Evolutionary conservation across 2,888 invertebrate species (phyloP).

Genomic region (Ichneumon xanthorius): DNA sequence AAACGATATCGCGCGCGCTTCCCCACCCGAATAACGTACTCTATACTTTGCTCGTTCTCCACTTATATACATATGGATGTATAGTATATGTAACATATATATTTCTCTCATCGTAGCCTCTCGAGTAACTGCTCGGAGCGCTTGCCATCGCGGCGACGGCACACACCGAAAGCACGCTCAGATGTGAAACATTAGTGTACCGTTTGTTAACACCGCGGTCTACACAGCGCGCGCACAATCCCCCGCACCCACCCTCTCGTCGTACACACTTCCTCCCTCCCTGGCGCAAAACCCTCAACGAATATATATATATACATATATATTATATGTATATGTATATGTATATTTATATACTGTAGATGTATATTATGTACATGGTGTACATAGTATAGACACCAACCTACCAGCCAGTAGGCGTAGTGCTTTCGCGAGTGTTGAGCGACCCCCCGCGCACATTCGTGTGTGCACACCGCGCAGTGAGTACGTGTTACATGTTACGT

Average conservation of each 20-base stretch:
- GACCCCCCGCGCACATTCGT: constrained; percentile 47
- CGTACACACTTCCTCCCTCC: constrained; percentile 23
- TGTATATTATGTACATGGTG: constrained; percentile 44
- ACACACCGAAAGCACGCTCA: constrained; percentile 76
- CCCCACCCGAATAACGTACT: neutral
- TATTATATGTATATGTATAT: constrained; percentile 48
- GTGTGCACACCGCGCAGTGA: constrained; percentile 48
- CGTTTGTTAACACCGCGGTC: constrained; percentile 84
- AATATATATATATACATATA: constrained; percentile 51
- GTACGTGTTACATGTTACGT: constrained; percentile 58
- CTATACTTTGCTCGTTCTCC: neutral
- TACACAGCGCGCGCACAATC: constrained; percentile 78
- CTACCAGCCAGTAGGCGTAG: constrained; percentile 21
- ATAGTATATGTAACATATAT: neutral
- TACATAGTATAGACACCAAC: constrained; percentile 20
- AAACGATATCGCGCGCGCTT: constrained; percentile 29
- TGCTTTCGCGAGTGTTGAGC: constrained; percentile 53
- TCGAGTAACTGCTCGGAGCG: constrained; percentile 79
- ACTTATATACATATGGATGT: neutral
- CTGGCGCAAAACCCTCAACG: constrained; percentile 43
- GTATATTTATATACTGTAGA: constrained; percentile 20
- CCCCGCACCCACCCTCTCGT: constrained; percentile 45
- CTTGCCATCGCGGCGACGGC: constrained; percentile 78
- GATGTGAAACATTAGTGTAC: constrained; percentile 84
- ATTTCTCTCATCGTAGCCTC: constrained; percentile 52